Evolutionary conservation across 1,140 invertebrate genomes (phyloP), one percentile per base, ranked within the genome.

Genomic region (Lepeophtheirus salmonis): DNA sequence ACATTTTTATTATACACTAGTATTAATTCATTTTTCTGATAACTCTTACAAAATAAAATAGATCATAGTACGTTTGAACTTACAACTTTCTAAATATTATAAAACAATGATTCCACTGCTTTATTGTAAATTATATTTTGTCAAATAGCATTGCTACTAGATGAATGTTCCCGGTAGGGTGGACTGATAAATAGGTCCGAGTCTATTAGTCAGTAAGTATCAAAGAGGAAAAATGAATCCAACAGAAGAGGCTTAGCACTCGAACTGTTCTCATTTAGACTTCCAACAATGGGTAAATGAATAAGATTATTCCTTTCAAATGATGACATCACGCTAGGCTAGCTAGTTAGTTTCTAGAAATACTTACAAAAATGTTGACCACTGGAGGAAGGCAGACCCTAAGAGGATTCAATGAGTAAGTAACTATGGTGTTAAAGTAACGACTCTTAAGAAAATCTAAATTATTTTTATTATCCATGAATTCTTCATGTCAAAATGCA

Each of bases 301-400:
- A 63, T 23, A 14, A 62, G 63, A 1, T 78, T 73, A 72, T 95
- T 95, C 62, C 81, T 79, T 67, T 94, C n/a, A 86, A 30, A 95
- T 83, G 50, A 94, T 77, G 0, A 86, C 78, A 69, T 89, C 83
- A 72, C 89, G 94, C 72, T 92, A 94, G 2, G 84, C 87, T 50
- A 95, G 73, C 68, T 94, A 89, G n/a, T 70, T 91, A 84, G n/a
- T 79, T 79, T 64, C 84, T 77, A 1, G 86, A 82, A 3, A 90
- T 77, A 0, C 81, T 80, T 1, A 88, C 84, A 73, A 96, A 96
- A 20, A 83, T 83, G 65, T 81, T 80, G 0, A 83, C 80, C 18
- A 95, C 78, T 16, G 80, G 75, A 0, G 80, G 77, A 51, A 83
- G 75, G 69, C 88, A 90, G 0, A 81, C 76, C 55, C 80, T 76